Percentiles rank a stretch among this genome's conserved stretches.
These are phyloP conservation scores for Hypocryptadius cinnamomeus DNA, from an alignment of 2,113 vertebrate genomes.

Conservation along the genomic window DNA sequence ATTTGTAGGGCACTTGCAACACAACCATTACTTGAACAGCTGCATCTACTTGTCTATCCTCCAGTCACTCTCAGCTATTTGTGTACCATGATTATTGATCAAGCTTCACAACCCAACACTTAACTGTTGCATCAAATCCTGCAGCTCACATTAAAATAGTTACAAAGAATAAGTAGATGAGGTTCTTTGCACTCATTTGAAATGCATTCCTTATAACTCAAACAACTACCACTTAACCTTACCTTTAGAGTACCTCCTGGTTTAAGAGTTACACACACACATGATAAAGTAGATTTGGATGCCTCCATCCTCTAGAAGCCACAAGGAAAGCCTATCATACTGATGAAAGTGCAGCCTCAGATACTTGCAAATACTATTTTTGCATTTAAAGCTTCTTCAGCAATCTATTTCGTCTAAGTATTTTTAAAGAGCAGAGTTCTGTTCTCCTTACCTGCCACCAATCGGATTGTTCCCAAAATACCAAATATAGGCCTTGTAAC, in stretches of 20 bases:
- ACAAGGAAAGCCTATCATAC: neutral
- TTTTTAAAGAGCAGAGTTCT: neutral
- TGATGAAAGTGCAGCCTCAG: neutral
- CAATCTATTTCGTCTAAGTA: neutral
- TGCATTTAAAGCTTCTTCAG: neutral
- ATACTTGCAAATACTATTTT: neutral
- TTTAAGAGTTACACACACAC: neutral
- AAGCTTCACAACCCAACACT: neutral
- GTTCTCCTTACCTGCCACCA: conserved; percentile 86
- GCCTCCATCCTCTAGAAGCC: neutral
- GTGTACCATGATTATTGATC: neutral
- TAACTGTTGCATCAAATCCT: neutral
- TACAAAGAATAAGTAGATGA: neutral
- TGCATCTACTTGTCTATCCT: neutral
- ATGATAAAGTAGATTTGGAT: neutral
- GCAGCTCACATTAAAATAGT: neutral
- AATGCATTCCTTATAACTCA: neutral
- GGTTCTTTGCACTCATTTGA: neutral
- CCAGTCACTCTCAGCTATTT: neutral
- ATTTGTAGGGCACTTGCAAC: neutral
- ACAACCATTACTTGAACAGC: neutral
- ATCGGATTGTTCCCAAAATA: conserved; percentile 87
- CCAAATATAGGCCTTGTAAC: conserved; percentile 87
- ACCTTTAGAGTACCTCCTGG: neutral
- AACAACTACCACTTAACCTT: neutral